Conservation (phyloP, 2,113 vertebrate species). For the Neodontobutis hainanensis region DNA sequence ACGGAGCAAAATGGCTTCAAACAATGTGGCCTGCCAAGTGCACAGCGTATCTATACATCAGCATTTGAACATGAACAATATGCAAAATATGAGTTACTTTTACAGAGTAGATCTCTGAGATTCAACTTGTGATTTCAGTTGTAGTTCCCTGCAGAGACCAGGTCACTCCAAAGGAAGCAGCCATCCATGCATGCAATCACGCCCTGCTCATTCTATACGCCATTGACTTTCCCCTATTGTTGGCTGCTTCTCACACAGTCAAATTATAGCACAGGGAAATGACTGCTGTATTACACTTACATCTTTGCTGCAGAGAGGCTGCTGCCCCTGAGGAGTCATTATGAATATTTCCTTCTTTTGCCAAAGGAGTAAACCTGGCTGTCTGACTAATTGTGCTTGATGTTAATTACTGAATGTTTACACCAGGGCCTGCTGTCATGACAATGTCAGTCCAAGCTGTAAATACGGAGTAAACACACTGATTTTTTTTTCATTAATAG, state of each 20-base stretch:
- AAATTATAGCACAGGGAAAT: constrained; percentile 52
- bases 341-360: constrained; percentile 51
- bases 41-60: not conserved
- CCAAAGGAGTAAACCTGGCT: constrained; percentile 41
- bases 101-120: not conserved
- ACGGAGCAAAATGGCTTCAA: constrained; percentile 12
- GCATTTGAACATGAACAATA: not conserved
- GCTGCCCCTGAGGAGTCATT: constrained; percentile 68
- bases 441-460: constrained; percentile 62
- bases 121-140: not conserved
- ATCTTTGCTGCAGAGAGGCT: constrained; percentile 35
- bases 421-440: constrained; percentile 53
- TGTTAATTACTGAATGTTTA: constrained; percentile 65
- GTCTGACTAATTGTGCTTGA: constrained; percentile 62
- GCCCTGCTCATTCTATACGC: constrained; percentile 43
- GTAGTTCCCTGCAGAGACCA: constrained; percentile 31
- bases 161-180: constrained; percentile 53
- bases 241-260: constrained; percentile 35
- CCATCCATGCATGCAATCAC: constrained; percentile 47
- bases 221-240: constrained; percentile 55
- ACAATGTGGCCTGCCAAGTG: not conserved
- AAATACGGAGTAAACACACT: constrained; percentile 63
- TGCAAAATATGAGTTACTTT: not conserved
- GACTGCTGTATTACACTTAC: constrained; percentile 45
- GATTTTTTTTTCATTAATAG: not conserved